Evolutionary conservation across 2,888 invertebrate genomes (phyloP), one percentile per base, ranked within the genome.

Genomic region (Drosophila leonis): DNA sequence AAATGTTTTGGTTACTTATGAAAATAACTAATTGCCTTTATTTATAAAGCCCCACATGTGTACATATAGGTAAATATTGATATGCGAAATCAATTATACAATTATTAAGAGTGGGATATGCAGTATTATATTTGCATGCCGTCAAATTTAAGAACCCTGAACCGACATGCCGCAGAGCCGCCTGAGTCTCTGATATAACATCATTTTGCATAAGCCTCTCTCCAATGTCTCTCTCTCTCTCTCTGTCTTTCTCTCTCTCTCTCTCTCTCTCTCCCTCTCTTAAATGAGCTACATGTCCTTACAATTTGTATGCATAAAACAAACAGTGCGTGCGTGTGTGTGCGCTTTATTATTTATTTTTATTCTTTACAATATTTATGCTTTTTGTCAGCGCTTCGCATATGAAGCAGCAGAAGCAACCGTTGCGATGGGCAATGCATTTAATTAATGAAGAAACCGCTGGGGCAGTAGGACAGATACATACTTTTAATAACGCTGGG

Each of bases 351-450:
- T 84, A 80, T 84, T 84, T 84, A 84, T 82, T 87, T 83, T 87
- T 85, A 82, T 88, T 79, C 88, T 83, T 84, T 85, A 81, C 78
- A 78, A 81, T 84, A 84, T 87, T 84, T 82, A 87, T 84, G 84
- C 71, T 81, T 78, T 84, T 82, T 84, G 83, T 82, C 82, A 78
- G 85, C 80, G 71, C 33, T 44, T 59, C 70, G 83, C 88, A 87
- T 84, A 78, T 81, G 76, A 84, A 84, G 62, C 76, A 72, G 67
- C 31, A 27, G 37, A 12, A 20, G 46, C 37, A 42, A 20, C 24
- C 62, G 48, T 54, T 46, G 60, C 65, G 82, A 56, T 64, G 80
- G 78, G 75, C 71, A 75, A 71, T 73, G 81, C 79, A 82, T 84
- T 84, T 84, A 84, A 84, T 84, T 84, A 84, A 87, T 87, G 85